Base-by-base conservation (phyloP, 2,888 invertebrate species). In the Celastrina argiolus region DNA sequence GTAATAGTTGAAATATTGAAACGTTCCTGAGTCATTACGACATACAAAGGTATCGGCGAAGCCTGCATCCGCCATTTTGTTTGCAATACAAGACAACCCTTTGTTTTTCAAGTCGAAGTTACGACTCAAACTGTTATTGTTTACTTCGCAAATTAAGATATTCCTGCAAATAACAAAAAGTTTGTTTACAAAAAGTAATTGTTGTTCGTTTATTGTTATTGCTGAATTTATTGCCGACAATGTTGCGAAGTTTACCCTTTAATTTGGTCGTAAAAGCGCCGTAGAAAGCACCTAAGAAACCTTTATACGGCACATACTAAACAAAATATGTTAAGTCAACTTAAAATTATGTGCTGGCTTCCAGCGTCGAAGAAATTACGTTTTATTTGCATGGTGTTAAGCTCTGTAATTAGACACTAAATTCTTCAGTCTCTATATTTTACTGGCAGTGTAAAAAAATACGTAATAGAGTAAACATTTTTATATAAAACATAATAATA, bases 51-150 rank as follows among this genome's bases (percentile, higher is more conserved):
- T 16, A 45, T n/a, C 42, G 28, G 28, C 36, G 4, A 18, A 22
- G 3, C 12, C 12, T 51, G 22, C 51, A 51, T 78, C 79, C 66
- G 66, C 68, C 70, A 73, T 79, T 77, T 78, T 79, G 78, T 84
- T 82, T 80, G 80, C 81, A 70, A 74, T 73, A 31, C 31, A 31
- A 74, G 75, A 78, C 76, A 77, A 81, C 80, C 81, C 83, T 83
- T 83, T 85, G 83, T 84, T 78, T 79, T 78, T 74, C 77, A 66
- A 67, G 64, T 66, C 65, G 36, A 59, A 51, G 66, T 58, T 67
- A 67, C 79, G 65, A 67, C 68, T 64, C 64, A 22, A 65, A 63
- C 76, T 76, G 80, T 82, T 82, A 82, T 79, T 77, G 74, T 74
- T 72, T 75, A 74, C 71, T 75, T 76, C 74, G 78, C 78, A 70